Conservation (phyloP, 2,797 vertebrate genomes). For the Pelodytes ibericus region DNA sequence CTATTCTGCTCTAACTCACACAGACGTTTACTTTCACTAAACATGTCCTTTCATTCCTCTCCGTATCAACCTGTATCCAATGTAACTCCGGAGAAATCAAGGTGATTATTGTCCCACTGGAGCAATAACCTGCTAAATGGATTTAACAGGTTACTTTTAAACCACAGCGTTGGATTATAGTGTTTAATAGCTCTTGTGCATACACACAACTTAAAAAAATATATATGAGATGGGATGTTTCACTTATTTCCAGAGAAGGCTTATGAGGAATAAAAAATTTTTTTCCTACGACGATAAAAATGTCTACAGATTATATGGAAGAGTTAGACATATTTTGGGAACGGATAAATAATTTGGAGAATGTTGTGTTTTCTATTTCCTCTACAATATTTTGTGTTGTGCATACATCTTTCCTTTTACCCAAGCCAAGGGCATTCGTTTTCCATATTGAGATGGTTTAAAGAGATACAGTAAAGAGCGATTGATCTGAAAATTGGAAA, state of each 20-base stretch:
- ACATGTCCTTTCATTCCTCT: background rate
- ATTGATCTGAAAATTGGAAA: no score
- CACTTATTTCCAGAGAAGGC: background rate
- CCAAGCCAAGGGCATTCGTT: no score
- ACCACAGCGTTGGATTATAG: background rate
- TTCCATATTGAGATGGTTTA: no score
- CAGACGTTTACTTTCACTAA: background rate
- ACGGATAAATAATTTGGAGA: no score
- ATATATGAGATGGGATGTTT: background rate
- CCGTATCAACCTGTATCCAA: background rate
- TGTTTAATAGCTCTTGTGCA: background rate
- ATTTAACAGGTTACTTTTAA: constrained; percentile 12
- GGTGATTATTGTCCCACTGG: constrained; percentile 5
- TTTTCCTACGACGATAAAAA: background rate
- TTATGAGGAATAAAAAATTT: background rate
- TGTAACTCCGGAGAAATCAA: background rate
- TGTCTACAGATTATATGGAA: background rate
- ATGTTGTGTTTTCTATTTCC: no score
- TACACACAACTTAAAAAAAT: background rate
- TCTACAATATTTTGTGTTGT: no score
- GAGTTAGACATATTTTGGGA: no score
- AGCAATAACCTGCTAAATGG: constrained; percentile 13
- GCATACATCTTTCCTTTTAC: no score
- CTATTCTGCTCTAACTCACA: background rate
- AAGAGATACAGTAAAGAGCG: no score